A percentile compares a stretch with the other conserved stretches of the same genome.
Conservation (phyloP, 2,888 invertebrate species). For the Heteromurus nitidus region DNA sequence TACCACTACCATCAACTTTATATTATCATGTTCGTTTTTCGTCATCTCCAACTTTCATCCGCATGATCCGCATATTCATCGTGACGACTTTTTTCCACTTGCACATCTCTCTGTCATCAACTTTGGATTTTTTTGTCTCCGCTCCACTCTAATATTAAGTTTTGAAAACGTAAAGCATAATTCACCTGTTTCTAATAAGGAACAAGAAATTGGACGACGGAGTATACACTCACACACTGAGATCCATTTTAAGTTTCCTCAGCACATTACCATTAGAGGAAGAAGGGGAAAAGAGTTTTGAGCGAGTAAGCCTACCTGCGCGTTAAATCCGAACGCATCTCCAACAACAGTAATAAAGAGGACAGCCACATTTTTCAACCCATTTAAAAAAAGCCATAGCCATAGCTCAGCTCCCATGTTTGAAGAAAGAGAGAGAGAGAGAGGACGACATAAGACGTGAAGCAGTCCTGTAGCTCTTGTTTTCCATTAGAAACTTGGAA, state of each 20-base stretch:
- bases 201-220: neutral
- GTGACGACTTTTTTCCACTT: constrained; percentile 30
- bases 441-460: neutral
- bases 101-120: constrained; percentile 21
- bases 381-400: constrained; percentile 24
- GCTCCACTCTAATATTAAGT: too few relatives aligned
- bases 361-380: constrained; percentile 32
- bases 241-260: neutral
- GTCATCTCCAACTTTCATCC: constrained; percentile 32
- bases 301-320: neutral
- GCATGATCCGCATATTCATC: constrained; percentile 14
- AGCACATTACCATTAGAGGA: neutral
- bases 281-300: neutral
- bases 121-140: constrained; percentile 20
- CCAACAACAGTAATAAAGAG: constrained; percentile 24
- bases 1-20: constrained; percentile 35
- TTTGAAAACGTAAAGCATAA: neutral
- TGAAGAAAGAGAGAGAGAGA: neutral
- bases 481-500: too few relatives aligned
- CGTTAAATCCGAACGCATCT: neutral
- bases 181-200: constrained; percentile 12
- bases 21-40: neutral
- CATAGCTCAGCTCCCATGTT: neutral
- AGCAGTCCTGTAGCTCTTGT: too few relatives aligned
- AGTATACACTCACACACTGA: neutral